phyloP scores from a whole-genome alignment of 2,888 invertebrate species.

The Polymixis lichenea region DNA sequence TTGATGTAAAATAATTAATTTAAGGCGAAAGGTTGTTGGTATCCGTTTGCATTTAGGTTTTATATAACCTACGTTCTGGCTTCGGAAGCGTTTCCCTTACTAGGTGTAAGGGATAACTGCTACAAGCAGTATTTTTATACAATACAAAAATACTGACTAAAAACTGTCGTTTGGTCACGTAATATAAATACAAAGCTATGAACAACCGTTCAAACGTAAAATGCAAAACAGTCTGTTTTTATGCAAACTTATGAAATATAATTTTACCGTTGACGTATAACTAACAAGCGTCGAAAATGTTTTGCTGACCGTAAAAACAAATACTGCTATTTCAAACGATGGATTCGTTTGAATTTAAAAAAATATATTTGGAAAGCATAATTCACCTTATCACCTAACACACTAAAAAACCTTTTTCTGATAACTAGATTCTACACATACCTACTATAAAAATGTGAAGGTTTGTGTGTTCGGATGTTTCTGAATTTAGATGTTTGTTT shows the following conservation, averaged over 20 bases:
- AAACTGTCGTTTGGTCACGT: background rate
- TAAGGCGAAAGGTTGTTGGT: too few relatives aligned
- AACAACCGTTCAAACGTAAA: background rate
- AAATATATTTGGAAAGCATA: background rate
- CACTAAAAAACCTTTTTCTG: background rate
- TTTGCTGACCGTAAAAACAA: constrained; percentile 26
- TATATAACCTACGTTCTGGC: too few relatives aligned
- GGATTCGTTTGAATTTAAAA: background rate
- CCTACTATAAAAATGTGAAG: background rate
- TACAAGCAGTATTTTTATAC: too few relatives aligned
- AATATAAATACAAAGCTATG: background rate
- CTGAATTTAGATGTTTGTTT: background rate
- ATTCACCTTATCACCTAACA: background rate
- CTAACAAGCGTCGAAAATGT: constrained; percentile 27
- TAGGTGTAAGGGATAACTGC: too few relatives aligned
- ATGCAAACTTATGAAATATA: constrained; percentile 39
- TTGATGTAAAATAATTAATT: too few relatives aligned
- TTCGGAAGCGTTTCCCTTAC: too few relatives aligned
- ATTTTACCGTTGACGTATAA: constrained; percentile 25
- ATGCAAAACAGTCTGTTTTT: constrained; percentile 28
- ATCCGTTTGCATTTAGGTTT: too few relatives aligned
- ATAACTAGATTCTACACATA: background rate
- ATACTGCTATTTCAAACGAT: constrained; percentile 8
- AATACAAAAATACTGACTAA: background rate
- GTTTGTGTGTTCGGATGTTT: background rate